These are phyloP conservation scores for Lasioglossum villosulum DNA, from an alignment of 2,888 invertebrate species.

Conservation along the genomic window DNA sequence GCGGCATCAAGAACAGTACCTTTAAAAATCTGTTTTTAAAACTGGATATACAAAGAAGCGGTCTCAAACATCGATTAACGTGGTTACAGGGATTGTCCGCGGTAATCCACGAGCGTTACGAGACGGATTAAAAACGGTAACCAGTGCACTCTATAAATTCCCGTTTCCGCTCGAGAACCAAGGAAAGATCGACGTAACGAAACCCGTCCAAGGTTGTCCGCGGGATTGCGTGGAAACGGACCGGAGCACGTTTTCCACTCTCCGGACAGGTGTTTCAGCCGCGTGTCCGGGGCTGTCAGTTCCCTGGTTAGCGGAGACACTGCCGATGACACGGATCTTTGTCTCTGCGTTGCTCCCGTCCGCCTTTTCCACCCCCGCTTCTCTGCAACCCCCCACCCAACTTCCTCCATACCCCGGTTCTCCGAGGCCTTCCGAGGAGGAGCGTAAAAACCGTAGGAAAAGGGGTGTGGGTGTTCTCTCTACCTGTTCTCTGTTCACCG, in stretches of 20 bases:
- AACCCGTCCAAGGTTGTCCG: conserved; percentile 9
- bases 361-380: conserved; percentile 52
- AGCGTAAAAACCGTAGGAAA: conserved; percentile 57
- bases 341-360: conserved; percentile 69
- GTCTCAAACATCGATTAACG: background rate
- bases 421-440: conserved; percentile 47
- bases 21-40: background rate
- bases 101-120: background rate
- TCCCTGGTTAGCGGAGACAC: conserved; percentile 72
- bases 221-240: conserved; percentile 6
- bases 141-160: background rate
- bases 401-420: background rate
- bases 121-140: background rate
- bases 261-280: conserved; percentile 64
- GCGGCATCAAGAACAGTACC: too few species aligned
- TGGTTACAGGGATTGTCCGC: background rate
- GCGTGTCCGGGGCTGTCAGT: conserved; percentile 69
- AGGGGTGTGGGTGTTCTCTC: conserved; percentile 38
- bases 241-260: conserved; percentile 57
- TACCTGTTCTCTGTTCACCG: conserved; percentile 54
- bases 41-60: background rate
- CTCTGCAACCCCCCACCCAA: conserved; percentile 16
- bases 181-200: background rate
- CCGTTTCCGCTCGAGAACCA: background rate
- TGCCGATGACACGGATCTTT: conserved; percentile 82